Percentiles rank a stretch among this genome's conserved stretches.
These are phyloP conservation scores for Euplexia lucipara DNA, from an alignment of 2,888 invertebrate genomes.

Conservation along the genomic window DNA sequence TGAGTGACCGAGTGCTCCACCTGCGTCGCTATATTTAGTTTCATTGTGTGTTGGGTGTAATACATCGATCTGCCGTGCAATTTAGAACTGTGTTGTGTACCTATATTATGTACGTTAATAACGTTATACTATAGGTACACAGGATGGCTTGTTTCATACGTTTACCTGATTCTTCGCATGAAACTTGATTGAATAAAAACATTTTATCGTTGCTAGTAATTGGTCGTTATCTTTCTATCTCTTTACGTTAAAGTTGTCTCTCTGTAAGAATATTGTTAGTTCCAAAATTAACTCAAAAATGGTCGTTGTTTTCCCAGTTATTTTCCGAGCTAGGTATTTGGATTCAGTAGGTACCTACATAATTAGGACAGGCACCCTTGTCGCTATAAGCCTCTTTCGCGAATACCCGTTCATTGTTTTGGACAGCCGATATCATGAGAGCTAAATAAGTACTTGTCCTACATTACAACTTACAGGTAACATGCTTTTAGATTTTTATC, in stretches of 20 bases:
- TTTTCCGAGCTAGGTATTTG: constrained; percentile 20
- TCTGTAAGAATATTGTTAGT: constrained; percentile 2
- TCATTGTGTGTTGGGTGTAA: constrained; percentile 85
- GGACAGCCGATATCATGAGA: constrained; percentile 37
- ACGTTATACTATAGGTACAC: constrained; percentile 35
- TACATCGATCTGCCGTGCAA: constrained; percentile 80
- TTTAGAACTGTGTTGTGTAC: constrained; percentile 63
- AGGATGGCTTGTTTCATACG: constrained; percentile 21
- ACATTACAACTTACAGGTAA: constrained; percentile 44
- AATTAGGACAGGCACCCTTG: constrained; percentile 47
- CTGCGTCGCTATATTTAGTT: constrained; percentile 87
- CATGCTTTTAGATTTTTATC: constrained; percentile 19
- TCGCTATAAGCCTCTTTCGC: constrained; percentile 45
- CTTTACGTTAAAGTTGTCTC: background rate
- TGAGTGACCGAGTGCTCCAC: constrained; percentile 79
- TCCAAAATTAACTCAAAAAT: constrained; percentile 6
- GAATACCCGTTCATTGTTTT: constrained; percentile 56
- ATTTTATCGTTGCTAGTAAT: constrained; percentile 3
- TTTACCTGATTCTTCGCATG: constrained; percentile 25
- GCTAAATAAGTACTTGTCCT: constrained; percentile 57
- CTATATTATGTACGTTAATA: constrained; percentile 59
- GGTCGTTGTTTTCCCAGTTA: constrained; percentile 3
- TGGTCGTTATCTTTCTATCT: background rate
- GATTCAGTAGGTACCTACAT: constrained; percentile 36
- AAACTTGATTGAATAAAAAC: background rate